Base-by-base conservation (phyloP, 2,113 vertebrate genomes). In the Pygoscelis adeliae region DNA sequence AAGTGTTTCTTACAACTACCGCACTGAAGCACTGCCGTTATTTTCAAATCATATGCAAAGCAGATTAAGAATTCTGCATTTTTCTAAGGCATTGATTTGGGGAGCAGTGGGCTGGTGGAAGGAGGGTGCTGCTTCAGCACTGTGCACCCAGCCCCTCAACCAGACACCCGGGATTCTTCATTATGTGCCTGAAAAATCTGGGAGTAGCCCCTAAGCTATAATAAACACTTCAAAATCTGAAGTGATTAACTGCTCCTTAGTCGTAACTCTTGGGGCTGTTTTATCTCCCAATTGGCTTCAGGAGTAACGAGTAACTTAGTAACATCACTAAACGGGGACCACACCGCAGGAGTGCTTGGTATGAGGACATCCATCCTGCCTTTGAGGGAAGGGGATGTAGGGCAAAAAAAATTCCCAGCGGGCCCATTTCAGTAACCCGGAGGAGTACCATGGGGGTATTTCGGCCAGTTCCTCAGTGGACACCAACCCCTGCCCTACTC, bases 41-140 rank as follows among this genome's bases (percentile, higher is more conserved):
- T 92, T 95, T 95, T 93, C 89, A 90, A 83, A 78, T 85, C 87
- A 62, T 79, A 36, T 42, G 36, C 65, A 87, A 96, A 96, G 80
- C 65, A 88, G 73, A 87, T 96, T 95, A 96, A 97, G 63, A 93
- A 87, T 85, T 96, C 89, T 94, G 81, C 83, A 81, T 94, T 97
- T 97, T 96, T 97, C 66, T 61, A 53, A 85, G 50, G 83, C 70
- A 86, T 91, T 96, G 40, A 77, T 91, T 69, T 66, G 40, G 47
- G 71, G 66, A 65, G 30, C 1, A 0, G 36, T 22, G 44, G 70
- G 8, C 46, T 70, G 32, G 13, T 9, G 1, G 49, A 61, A 17
- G 40, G 22, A 89, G 19, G 73, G 61, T 25, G 18, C 44, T 90
- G 63, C 56, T 52, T 74, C 3, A 7, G 72, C 59, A 34, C 36